phyloP scores from a whole-genome alignment of 37 sponge, comb jelly and placozoan genomes.

The Diacarnus erythraeanus region DNA sequence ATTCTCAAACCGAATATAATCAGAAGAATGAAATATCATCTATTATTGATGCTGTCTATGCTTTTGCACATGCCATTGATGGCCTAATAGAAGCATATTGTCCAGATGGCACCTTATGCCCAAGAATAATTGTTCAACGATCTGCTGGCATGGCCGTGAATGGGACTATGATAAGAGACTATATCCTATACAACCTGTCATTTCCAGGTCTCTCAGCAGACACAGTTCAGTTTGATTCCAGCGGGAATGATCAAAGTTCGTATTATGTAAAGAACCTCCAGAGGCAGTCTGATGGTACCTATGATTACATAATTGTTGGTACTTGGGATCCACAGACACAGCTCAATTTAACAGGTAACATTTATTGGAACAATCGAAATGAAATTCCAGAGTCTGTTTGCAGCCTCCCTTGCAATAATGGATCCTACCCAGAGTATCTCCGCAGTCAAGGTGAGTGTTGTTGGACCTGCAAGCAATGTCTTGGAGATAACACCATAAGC shows the following conservation, averaged over 20 bases:
- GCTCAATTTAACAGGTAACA: slow-evolving; percentile 12
- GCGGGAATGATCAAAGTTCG: slow-evolving; percentile 29
- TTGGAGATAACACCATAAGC: slow-evolving; percentile 26
- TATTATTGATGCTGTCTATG: slow-evolving; percentile 79
- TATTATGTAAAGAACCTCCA: slow-evolving; percentile 64
- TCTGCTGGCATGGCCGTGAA: not conserved
- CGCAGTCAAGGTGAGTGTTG: slow-evolving; percentile 44
- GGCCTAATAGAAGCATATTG: slow-evolving; percentile 29
- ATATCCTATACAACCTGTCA: slow-evolving; percentile 42
- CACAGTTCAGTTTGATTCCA: slow-evolving; percentile 48
- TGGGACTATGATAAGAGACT: slow-evolving; percentile 33
- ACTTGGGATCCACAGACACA: slow-evolving; percentile 5
- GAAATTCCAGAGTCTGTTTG: slow-evolving; percentile 22
- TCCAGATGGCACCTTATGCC: slow-evolving; percentile 22
- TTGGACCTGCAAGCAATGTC: slow-evolving; percentile 65
- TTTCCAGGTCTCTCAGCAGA: slow-evolving; percentile 10
- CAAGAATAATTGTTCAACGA: not conserved
- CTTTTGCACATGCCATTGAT: slow-evolving; percentile 72
- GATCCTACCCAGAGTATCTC: slow-evolving; percentile 22
- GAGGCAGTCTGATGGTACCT: not conserved
- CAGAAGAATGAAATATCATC: slow-evolving; percentile 62
- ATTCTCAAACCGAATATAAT: not conserved
- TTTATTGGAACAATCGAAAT: slow-evolving; percentile 8
- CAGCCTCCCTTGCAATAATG: slow-evolving; percentile 41
- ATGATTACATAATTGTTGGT: slow-evolving; percentile 31